Base-by-base conservation (phyloP, 2,797 vertebrate genomes). In the Tauraco hartlaubi region DNA sequence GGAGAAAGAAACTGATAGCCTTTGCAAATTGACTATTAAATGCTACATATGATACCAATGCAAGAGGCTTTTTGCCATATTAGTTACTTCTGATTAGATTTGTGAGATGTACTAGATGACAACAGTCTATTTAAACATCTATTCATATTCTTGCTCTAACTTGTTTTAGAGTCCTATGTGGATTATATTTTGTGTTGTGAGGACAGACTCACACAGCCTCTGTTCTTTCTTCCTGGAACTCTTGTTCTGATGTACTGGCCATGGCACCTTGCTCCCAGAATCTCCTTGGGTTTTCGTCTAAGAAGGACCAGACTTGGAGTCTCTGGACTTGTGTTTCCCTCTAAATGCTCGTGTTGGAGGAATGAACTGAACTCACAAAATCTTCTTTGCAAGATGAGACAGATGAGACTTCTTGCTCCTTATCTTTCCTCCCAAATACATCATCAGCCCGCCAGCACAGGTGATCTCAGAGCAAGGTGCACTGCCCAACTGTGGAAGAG, bases 1-100 rank as follows among this genome's bases (percentile, higher is more conserved):
- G 31, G 54, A 83, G 61, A 69, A 80, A 61, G 56, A 72, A 93
- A 84, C 35, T 11, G 39, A 81, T 80, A 82, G 29, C 6, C 3
- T 87, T 64, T 69, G 51, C 22, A 68, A 95, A 91, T 54, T 56
- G 58, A 77, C 78, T 89, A 29, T 54, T 56, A 61, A 96, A 80
- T 87, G 61, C 49, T 72, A n/a, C 43, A 58, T 91, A 44, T 85
- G 87, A 89, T 95, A 68, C 29, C 64, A 25, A 2, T 73, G 26
- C 54, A 89, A 5, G 39, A 87, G 63, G 41, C 90, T 90, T 91
- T 89, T 91, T 93, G 59, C 31, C 15, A 66, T 90, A 61, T 95
- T 87, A 68, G n/a, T 95, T 95, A 35, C 88, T 87, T 90, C 22
- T 94, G 72, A 95, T 96, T 92, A 79, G 85, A 96, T 97, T 96